Evolutionary conservation across 2,797 vertebrate genomes (phyloP), one percentile per base, ranked within the genome.

Genomic region (Sebastes aleutianus): DNA sequence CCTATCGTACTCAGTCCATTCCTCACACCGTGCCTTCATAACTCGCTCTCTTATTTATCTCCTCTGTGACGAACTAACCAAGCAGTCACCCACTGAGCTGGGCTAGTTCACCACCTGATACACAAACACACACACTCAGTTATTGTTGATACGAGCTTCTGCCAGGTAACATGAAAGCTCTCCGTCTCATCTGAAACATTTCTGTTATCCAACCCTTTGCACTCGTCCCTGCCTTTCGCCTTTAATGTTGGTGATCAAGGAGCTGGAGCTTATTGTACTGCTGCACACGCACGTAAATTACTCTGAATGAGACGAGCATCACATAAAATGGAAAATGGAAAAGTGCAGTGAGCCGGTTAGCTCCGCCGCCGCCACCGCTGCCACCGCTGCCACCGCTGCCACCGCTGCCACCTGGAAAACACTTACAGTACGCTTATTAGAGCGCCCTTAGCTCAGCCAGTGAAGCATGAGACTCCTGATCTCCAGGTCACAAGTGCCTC

Each of bases 271-370:
- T 36, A 83, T 67, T 79, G 90, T 76, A 5, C 58, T 4, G 79
- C 70, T 6, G 70, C 73, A 9, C 34, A 6, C 10, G 22, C 29
- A 24, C 24, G 72, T 85, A 79, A 89, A 90, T 86, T 62, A 82
- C 80, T 65, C 29, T 7, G 78, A 86, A 82, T 78, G 24, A 75
- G 70, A 22, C 22, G 63, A 74, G 85, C 79, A 5, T 43, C 69
- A 3, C 53, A 84, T 86, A 78, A 87, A 90, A 87, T 0, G 10
- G 74, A 58, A 91, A 90, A 89, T 84, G 83, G 79, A 79, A 87
- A 89, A 84, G 82, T 27, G 79, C 85, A 89, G 89, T 53, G 87
- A 88, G 78, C 73, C 79, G 20, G 57, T 64, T 29, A 26, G 65
- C 85, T 53, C 34, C 1, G 36, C 76, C 77, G 69, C 83, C 68